These are phyloP conservation scores for Ormia ochracea DNA, from an alignment of 2,888 invertebrate genomes.

Conservation along the genomic window DNA sequence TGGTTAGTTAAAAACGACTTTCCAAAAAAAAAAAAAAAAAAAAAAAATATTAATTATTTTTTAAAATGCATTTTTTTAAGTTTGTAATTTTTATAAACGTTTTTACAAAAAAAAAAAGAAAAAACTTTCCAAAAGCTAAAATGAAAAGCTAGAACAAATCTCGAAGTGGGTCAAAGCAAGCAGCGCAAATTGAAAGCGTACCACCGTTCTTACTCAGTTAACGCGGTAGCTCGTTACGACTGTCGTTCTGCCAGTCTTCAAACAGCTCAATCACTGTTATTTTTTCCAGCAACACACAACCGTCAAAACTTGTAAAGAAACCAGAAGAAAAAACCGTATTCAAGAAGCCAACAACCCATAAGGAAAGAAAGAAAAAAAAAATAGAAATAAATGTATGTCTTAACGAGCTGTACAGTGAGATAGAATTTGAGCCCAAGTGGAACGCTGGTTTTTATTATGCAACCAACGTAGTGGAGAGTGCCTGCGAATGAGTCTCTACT, in stretches of 20 bases:
- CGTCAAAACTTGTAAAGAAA: background rate
- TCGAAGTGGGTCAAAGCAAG: too few relatives aligned
- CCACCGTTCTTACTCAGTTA: conserved; percentile 28
- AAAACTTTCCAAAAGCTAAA: too few relatives aligned
- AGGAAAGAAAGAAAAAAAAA: conserved; percentile 11
- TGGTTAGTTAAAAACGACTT: too few relatives aligned
- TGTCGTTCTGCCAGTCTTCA: conserved; percentile 20
- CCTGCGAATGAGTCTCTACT: conserved; percentile 66
- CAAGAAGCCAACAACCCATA: conserved; percentile 11
- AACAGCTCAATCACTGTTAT: conserved; percentile 46
- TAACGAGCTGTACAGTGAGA: background rate
- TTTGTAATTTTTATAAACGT: too few relatives aligned
- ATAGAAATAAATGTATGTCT: background rate
- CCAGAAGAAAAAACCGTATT: background rate
- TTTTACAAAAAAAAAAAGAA: too few relatives aligned
- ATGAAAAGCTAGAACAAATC: too few relatives aligned
- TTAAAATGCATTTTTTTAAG: too few relatives aligned
- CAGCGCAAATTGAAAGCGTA: background rate
- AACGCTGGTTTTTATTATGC: conserved; percentile 74
- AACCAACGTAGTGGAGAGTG: conserved; percentile 68
- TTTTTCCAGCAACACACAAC: background rate
- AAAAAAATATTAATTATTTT: too few relatives aligned
- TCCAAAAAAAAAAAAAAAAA: too few relatives aligned
- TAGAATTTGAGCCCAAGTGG: conserved; percentile 42
- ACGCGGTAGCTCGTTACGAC: conserved; percentile 20